Evolutionary conservation across 1,140 invertebrate species (phyloP), one percentile per base, ranked within the genome.

Genomic region (Ericerus pela): DNA sequence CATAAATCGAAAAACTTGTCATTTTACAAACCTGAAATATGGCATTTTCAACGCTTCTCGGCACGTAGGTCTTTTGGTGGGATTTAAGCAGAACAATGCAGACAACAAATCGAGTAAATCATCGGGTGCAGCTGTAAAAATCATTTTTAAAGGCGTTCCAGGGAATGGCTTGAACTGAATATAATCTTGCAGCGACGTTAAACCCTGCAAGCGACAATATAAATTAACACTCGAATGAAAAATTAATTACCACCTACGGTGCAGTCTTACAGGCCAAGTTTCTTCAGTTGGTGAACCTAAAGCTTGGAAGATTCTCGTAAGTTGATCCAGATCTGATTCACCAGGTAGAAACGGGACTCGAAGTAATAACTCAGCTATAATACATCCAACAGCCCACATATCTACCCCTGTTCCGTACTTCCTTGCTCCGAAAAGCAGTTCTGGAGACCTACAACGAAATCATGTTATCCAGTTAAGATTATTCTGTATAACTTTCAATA

Each of bases 371-470:
- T 99, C 96, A 1, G 92, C 96, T 58, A 99, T 67, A 67, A 99
- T 99, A 70, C 96, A 99, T 5, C 96, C 96, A 11, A 95, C 79
- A 14, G 96, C 93, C 96, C 96, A 99, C 74, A 97, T 95, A 66
- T 99, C 96, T n/a, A 99, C 84, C 5, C 89, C 91, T 53, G 84
- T 87, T 8, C 90, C 86, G 73, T 99, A 99, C 66, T 90, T 84
- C 47, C 88, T 76, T 1, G 94, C 89, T 37, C 96, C 96, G 75
- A 91, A 98, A 12, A 99, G 73, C 11, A 99, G 71, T 70, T 99
- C 96, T 14, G 96, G 96, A 37, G 87, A 79, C 67, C 92, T 78
- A 62, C n/a, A n/a, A n/a, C n/a, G n/a, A n/a, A n/a, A n/a, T n/a
- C n/a, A 24, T n/a, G 28, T 5, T 53, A 10, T 18, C 22, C 10